Base-by-base conservation (phyloP, 2,888 invertebrate species). In the Mimas tiliae region DNA sequence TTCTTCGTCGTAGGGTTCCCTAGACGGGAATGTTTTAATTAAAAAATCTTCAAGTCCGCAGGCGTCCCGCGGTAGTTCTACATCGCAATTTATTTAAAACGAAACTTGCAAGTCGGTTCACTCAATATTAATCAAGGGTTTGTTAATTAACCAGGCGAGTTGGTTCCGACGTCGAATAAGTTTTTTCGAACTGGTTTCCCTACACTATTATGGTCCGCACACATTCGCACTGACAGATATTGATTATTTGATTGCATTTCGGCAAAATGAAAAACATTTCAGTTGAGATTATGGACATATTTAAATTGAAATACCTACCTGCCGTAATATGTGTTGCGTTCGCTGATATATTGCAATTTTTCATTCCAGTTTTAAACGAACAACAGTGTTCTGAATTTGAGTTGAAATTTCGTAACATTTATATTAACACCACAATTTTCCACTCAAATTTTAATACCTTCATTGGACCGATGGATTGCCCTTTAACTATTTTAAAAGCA, bases 11-110 rank as follows among this genome's bases (percentile, higher is more conserved):
- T 69, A 64, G 69, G 79, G 77, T 79, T 84, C 83, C 74, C 78
- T 73, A 72, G 77, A 69, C 78, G 77, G 78, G 83, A 85, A 86
- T 82, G 80, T 85, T 88, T 88, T 86, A 86, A 87, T 89, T 86
- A 83, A 87, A 86, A 81, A 83, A 82, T 76, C 79, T 77, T 76
- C 69, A 76, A 80, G 76, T 68, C 68, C 71, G 73, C 66, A 74
- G 72, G 70, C 69, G 66, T 68, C 67, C 73, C 72, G 71, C 80
- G 79, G 80, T 77, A 76, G 77, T 74, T 70, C 74, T 71, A 72
- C 73, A 77, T 79, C 72, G 74, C 79, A 77, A 81, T 80, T 82
- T 77, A 77, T 78, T 77, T 77, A 75, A 75, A 75, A 69, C 74
- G 71, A 69, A 76, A 76, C 71, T 78, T 76, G 72, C 72, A 73